Conservation (phyloP, 2,113 vertebrate genomes). For the Acrocephalus arundinaceus region DNA sequence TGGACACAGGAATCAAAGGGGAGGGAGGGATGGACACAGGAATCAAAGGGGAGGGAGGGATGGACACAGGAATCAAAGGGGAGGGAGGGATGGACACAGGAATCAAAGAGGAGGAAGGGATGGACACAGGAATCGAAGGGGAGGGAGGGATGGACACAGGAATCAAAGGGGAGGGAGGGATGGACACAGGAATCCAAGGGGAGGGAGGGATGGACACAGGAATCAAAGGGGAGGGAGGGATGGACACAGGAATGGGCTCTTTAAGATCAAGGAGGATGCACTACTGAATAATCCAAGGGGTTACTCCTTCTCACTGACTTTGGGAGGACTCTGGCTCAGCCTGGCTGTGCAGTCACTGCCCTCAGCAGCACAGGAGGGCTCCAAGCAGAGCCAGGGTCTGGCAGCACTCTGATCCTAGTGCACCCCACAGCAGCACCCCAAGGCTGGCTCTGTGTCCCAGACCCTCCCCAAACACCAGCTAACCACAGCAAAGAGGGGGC, state of each 20-base stretch:
- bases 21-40: too few relatives aligned
- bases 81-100: neutral
- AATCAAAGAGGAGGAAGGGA: too few relatives aligned
- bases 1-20: too few relatives aligned
- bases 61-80: neutral
- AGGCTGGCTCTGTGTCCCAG: accelerated
- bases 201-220: too few relatives aligned
- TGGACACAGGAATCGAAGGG: too few relatives aligned
- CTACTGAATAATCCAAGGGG: accelerated
- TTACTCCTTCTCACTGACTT: neutral
- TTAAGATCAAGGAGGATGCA: neutral
- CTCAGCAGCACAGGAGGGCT: neutral
- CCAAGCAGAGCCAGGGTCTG: neutral
- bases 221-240: too few relatives aligned
- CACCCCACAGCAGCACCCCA: neutral
- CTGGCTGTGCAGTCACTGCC: neutral
- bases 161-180: neutral
- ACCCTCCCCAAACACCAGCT: accelerated
- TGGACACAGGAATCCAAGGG: too few relatives aligned
- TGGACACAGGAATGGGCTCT: neutral
- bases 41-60: too few relatives aligned
- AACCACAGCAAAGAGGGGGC: accelerated
- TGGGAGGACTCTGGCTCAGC: neutral
- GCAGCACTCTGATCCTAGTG: accelerated
- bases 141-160: too few relatives aligned